Evolutionary conservation across 1,140 invertebrate species (phyloP).

Genomic region (Colletes latitarsis): DNA sequence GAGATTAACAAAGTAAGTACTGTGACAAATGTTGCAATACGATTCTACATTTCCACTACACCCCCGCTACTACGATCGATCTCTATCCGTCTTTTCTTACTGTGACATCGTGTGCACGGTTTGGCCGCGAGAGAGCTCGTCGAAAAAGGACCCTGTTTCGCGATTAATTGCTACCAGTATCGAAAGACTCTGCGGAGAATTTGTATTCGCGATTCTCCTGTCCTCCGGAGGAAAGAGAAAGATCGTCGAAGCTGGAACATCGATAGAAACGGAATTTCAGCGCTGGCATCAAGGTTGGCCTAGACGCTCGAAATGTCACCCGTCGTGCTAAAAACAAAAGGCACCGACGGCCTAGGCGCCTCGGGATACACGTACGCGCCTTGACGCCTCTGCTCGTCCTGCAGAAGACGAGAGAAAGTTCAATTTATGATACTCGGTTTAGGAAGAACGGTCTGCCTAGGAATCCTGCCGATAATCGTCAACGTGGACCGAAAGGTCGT

Average conservation of each 20-base stretch:
- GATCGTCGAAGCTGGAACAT: neutral
- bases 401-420: conserved; percentile 56
- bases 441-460: conserved; percentile 54
- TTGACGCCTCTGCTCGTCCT: conserved; percentile 56
- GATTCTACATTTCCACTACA: too few relatives aligned
- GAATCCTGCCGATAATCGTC: conserved; percentile 56
- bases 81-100: too few relatives aligned
- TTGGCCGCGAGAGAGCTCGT: too few relatives aligned
- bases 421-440: conserved; percentile 64
- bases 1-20: too few relatives aligned
- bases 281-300: conserved; percentile 51
- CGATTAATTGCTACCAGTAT: conserved; percentile 13
- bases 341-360: conserved; percentile 33
- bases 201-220: neutral
- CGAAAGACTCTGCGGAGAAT: neutral
- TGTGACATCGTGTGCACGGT: too few relatives aligned
- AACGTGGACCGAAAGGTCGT: conserved; percentile 48
- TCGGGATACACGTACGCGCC: conserved; percentile 22
- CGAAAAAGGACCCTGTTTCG: too few relatives aligned
- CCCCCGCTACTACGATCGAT: too few relatives aligned
- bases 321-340: conserved; percentile 53
- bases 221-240: neutral
- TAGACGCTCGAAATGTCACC: conserved; percentile 52
- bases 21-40: too few relatives aligned
- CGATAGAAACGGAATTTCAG: conserved; percentile 44